These are phyloP conservation scores for Hydraecia micacea DNA, from an alignment of 2,888 invertebrate species.

Conservation along the genomic window DNA sequence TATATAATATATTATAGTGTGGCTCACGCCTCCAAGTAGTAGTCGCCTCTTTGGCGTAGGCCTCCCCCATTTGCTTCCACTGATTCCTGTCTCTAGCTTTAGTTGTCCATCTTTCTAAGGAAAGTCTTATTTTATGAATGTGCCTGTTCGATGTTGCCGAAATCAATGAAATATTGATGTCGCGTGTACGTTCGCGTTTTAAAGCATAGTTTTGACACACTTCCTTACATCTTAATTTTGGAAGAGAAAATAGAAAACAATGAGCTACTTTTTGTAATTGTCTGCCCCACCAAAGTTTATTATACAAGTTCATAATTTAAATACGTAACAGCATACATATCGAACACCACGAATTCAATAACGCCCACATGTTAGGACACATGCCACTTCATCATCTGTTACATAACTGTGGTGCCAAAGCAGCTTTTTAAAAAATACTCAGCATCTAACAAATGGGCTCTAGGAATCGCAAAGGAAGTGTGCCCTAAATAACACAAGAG, in stretches of 20 bases:
- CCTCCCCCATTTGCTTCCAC: not conserved
- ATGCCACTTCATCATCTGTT: not conserved
- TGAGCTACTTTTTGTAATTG: not conserved
- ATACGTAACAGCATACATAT: not conserved
- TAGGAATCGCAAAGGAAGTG: conserved; percentile 79
- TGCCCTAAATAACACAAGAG: conserved; percentile 87
- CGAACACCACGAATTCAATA: not conserved
- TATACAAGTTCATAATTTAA: not conserved
- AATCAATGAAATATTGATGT: not conserved
- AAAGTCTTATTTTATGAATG: too few species aligned
- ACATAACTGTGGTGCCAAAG: conserved; percentile 18
- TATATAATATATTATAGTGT: not conserved
- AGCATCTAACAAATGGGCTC: conserved; percentile 68
- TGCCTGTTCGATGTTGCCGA: not conserved
- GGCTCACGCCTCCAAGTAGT: not conserved
- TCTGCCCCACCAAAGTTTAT: not conserved
- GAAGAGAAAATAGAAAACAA: not conserved
- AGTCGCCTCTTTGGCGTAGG: not conserved
- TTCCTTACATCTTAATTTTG: not conserved
- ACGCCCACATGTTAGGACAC: conserved; percentile 13
- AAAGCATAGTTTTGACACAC: not conserved
- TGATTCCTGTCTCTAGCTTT: not conserved
- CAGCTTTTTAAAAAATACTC: conserved; percentile 65
- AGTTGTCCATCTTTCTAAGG: not conserved
- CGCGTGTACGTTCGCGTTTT: too few species aligned